Evolutionary conservation across 2,797 vertebrate species (phyloP).

Genomic region (Tokudaia muenninki): DNA sequence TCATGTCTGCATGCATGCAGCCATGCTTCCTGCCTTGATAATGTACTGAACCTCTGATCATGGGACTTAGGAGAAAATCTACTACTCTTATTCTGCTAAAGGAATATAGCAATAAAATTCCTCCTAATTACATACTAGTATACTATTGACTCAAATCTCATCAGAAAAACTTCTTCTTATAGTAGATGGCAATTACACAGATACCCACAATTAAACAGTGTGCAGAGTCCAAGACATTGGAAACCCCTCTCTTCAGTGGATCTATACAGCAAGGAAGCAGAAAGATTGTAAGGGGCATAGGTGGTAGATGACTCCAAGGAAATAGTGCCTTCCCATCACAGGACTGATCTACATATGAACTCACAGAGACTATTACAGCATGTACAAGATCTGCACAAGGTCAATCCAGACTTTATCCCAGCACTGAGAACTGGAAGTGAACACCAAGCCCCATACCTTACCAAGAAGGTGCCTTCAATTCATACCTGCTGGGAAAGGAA

Average conservation of each 20-base stretch:
- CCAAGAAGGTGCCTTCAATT: too few relatives aligned
- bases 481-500: not conserved
- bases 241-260: not conserved
- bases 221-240: not conserved
- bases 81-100: too few relatives aligned
- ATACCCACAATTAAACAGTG: too few relatives aligned
- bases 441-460: not conserved
- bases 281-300: not conserved
- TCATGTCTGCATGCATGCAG: not conserved
- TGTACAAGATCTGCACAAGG: not conserved
- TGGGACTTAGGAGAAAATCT: not conserved
- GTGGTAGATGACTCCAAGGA: too few relatives aligned
- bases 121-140: too few relatives aligned
- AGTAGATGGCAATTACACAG: not conserved
- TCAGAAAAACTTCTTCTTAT: too few relatives aligned
- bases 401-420: not conserved
- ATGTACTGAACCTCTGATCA: not conserved
- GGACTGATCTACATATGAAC: not conserved
- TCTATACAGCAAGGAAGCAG: not conserved
- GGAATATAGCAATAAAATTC: too few relatives aligned
- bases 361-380: not conserved
- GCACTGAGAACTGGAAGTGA: not conserved
- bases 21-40: not conserved
- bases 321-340: too few relatives aligned
- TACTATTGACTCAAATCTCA: not conserved